Conservation (phyloP, 2,888 invertebrate genomes). For the Molorchus minor region DNA sequence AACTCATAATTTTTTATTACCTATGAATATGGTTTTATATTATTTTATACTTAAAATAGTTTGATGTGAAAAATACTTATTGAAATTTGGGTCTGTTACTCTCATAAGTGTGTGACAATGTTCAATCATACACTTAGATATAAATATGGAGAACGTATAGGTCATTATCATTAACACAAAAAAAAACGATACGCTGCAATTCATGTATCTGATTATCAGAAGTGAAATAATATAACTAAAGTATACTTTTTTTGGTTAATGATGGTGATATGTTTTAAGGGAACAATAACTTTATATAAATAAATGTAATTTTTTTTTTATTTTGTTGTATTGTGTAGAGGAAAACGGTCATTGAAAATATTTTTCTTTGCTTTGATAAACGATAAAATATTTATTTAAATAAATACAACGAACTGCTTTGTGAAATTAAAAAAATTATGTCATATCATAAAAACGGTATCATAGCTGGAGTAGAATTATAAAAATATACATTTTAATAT, state of each 20-base stretch:
- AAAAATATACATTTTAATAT: too few relatives aligned
- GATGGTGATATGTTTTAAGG: slow-evolving; percentile 9
- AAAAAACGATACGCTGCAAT: background rate
- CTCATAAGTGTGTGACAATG: background rate
- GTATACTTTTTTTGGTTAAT: slow-evolving; percentile 7
- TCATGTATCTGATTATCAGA: too few relatives aligned
- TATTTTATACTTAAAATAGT: background rate
- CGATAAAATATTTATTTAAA: too few relatives aligned
- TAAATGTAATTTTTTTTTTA: slow-evolving; percentile 2
- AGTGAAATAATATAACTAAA: background rate
- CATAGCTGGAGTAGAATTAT: too few relatives aligned
- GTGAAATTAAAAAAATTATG: too few relatives aligned
- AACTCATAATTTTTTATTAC: slow-evolving; percentile 31
- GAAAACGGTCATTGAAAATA: background rate
- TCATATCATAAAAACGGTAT: too few relatives aligned
- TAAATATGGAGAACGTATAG: slow-evolving; percentile 10
- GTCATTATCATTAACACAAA: slow-evolving; percentile 6
- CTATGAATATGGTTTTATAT: slow-evolving; percentile 3
- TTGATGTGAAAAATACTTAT: too few relatives aligned
- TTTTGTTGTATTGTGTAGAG: slow-evolving; percentile 9
- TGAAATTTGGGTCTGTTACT: background rate
- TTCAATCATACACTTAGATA: slow-evolving; percentile 3
- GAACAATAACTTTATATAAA: slow-evolving; percentile 17
- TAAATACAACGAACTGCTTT: too few relatives aligned
- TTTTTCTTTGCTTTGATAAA: too few relatives aligned